Evolutionary conservation across 2,888 invertebrate species (phyloP).

Genomic region (Dysmachus trigonus): DNA sequence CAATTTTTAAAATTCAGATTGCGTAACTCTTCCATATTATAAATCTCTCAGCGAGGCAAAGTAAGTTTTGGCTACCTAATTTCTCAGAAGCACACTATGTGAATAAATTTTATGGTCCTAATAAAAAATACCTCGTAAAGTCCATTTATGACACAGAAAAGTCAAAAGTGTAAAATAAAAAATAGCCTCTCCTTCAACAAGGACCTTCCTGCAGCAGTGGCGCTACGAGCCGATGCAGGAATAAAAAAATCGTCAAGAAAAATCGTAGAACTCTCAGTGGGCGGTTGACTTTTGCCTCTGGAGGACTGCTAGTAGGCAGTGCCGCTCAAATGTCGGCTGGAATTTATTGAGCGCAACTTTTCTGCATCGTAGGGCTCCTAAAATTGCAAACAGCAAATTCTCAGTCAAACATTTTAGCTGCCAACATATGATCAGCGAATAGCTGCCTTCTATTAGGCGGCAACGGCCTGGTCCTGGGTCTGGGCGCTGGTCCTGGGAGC

Average conservation of each 20-base stretch:
- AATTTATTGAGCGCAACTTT: slow-evolving; percentile 29
- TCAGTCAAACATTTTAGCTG: slow-evolving; percentile 18
- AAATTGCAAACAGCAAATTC: slow-evolving; percentile 6
- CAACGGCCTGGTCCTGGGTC: neutral
- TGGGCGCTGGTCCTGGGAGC: neutral
- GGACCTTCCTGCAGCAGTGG: neutral
- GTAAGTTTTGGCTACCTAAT: neutral
- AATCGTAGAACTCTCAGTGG: slow-evolving; percentile 10
- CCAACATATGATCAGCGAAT: slow-evolving; percentile 4
- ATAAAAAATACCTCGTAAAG: neutral
- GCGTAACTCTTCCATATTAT: neutral
- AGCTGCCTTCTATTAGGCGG: neutral
- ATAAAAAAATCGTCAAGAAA: slow-evolving; percentile 25
- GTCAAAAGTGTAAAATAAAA: neutral
- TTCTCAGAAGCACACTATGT: neutral
- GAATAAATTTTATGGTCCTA: neutral
- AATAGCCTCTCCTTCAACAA: neutral
- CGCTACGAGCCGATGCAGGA: neutral
- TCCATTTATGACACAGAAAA: neutral
- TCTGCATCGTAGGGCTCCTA: slow-evolving; percentile 24
- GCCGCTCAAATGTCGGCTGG: neutral
- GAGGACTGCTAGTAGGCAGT: slow-evolving; percentile 14
- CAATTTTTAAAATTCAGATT: neutral
- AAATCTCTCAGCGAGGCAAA: neutral
- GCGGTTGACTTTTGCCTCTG: neutral